Conservation (phyloP, 2,888 invertebrate genomes). For the Fabriciana adippe region DNA sequence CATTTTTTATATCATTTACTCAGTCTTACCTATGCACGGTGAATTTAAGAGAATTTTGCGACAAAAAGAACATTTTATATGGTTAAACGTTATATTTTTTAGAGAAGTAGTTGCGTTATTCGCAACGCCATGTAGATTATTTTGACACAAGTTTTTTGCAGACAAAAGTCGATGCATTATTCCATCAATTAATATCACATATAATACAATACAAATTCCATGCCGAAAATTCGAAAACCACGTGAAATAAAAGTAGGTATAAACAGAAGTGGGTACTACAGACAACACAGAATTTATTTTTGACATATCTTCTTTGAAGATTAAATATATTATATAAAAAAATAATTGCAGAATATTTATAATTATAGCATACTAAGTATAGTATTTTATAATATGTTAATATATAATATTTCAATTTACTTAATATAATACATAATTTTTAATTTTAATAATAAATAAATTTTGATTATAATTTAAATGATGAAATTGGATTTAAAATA, state of each 20-base stretch:
- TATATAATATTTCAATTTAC: too few species aligned
- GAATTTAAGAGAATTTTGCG: conserved; percentile 64
- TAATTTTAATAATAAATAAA: too few species aligned
- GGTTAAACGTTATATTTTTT: conserved; percentile 49
- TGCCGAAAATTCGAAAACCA: conserved; percentile 53
- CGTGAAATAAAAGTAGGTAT: conserved; percentile 38
- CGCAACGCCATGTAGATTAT: conserved; percentile 61
- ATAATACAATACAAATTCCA: conserved; percentile 47
- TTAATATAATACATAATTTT: too few species aligned
- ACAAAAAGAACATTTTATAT: conserved; percentile 75
- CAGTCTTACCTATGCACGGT: conserved; percentile 60
- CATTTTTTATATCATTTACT: neutral
- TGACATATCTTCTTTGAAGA: conserved; percentile 3
- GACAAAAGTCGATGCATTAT: conserved; percentile 75
- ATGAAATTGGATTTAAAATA: too few species aligned
- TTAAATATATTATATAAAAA: neutral
- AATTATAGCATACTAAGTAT: too few species aligned
- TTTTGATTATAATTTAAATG: too few species aligned
- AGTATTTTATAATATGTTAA: too few species aligned
- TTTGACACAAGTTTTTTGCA: conserved; percentile 69
- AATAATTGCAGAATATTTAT: too few species aligned
- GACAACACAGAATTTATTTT: conserved; percentile 1
- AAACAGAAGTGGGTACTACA: conserved; percentile 1
- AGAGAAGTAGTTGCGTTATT: conserved; percentile 53
- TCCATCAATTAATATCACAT: conserved; percentile 46